Conservation (phyloP, 2,113 vertebrate species). For the Gnathonemus echidnorhynchus region DNA sequence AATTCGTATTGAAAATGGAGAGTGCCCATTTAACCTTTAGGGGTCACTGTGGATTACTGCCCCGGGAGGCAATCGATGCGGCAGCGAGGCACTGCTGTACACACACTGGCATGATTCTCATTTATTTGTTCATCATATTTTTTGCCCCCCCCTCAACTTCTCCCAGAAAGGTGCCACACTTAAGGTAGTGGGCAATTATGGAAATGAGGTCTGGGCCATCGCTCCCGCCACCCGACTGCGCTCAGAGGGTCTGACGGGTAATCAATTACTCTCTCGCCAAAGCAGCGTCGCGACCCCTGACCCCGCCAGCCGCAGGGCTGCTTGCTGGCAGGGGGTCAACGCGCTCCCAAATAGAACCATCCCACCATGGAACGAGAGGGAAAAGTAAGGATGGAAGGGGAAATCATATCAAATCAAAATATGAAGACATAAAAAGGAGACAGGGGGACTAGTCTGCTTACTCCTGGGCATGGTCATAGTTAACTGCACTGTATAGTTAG, state of each 20-base stretch:
- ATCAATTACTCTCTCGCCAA: slow-evolving; percentile 92
- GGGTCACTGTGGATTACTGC: slow-evolving; percentile 79
- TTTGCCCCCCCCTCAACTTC: slow-evolving; percentile 41
- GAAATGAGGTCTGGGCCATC: slow-evolving; percentile 79
- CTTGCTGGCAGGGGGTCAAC: neutral
- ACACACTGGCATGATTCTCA: neutral
- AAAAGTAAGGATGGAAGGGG: neutral
- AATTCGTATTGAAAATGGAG: slow-evolving; percentile 65
- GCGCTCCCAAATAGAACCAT: neutral
- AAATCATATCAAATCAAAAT: neutral
- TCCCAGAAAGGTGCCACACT: slow-evolving; percentile 67
- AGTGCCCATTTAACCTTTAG: slow-evolving; percentile 80
- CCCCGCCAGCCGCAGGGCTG: slow-evolving; percentile 40
- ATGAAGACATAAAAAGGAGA: neutral
- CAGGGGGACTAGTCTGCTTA: neutral
- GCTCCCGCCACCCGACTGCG: slow-evolving; percentile 80
- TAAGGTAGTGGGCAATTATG: slow-evolving; percentile 82
- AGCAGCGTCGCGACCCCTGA: slow-evolving; percentile 82
- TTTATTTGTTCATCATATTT: slow-evolving; percentile 8
- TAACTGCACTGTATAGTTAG: neutral
- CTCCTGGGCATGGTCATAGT: neutral
- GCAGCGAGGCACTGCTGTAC: slow-evolving; percentile 40
- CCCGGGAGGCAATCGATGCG: slow-evolving; percentile 33
- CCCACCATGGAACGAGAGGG: neutral
- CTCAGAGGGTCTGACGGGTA: slow-evolving; percentile 90